These are phyloP conservation scores for Drepanosiphum platanoidis DNA, from an alignment of 2,888 invertebrate species.

Conservation along the genomic window DNA sequence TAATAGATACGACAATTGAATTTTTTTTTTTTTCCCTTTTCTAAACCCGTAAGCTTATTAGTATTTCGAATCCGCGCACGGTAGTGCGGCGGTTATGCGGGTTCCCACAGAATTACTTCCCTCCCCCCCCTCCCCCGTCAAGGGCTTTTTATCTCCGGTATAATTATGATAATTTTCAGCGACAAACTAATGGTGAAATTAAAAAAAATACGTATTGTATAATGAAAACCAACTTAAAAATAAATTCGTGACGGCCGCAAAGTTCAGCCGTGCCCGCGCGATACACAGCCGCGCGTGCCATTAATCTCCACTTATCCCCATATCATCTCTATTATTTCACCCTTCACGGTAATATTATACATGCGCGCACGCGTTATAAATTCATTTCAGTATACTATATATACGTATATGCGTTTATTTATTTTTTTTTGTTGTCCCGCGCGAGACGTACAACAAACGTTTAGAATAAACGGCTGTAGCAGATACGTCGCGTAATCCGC, in stretches of 20 bases:
- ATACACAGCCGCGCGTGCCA: constrained; percentile 41
- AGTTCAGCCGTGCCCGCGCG: not conserved
- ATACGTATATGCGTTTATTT: not conserved
- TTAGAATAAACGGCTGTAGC: not conserved
- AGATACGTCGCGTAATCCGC: constrained; percentile 23
- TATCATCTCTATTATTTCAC: constrained; percentile 27
- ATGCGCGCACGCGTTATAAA: not conserved
- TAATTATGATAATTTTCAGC: constrained; percentile 43
- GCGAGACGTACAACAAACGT: not conserved
- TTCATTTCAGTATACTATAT: not conserved
- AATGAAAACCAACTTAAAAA: constrained; percentile 11
- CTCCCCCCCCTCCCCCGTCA: no score
- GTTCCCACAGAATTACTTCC: not conserved
- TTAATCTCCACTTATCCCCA: constrained; percentile 52
- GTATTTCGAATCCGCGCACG: not conserved
- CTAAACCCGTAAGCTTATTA: not conserved
- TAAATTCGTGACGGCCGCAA: constrained; percentile 46
- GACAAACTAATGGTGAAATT: constrained; percentile 14
- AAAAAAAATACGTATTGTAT: not conserved
- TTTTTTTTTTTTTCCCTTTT: not conserved
- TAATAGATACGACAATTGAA: no score
- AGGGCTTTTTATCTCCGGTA: constrained; percentile 21
- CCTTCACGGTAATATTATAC: not conserved
- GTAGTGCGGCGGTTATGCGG: not conserved
- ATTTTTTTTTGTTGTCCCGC: not conserved